These are phyloP conservation scores for Trichogramma evanescens DNA, from an alignment of 2,888 invertebrate genomes.

Conservation along the genomic window DNA sequence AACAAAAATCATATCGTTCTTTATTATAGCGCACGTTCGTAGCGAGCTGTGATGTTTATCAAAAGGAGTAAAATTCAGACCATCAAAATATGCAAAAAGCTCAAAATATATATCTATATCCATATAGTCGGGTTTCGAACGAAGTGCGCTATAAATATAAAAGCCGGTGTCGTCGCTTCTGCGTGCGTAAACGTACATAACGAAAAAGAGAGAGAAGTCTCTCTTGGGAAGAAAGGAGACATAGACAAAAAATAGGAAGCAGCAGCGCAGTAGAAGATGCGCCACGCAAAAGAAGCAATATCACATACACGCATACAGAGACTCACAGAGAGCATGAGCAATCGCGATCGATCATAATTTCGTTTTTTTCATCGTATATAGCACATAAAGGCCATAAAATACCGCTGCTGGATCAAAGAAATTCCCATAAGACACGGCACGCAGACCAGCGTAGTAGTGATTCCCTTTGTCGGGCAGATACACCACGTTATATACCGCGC, in stretches of 20 bases:
- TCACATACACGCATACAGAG: no score
- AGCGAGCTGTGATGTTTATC: no score
- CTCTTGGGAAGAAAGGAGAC: background rate
- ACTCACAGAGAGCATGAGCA: background rate
- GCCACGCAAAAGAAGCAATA: slow-evolving; percentile 1
- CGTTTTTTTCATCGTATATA: slow-evolving; percentile 14
- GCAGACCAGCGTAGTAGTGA: background rate
- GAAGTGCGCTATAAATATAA: slow-evolving; percentile 14
- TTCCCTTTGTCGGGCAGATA: slow-evolving; percentile 29
- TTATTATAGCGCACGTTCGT: no score
- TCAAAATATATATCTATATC: no score
- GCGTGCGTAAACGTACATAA: no score
- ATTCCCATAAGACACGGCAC: slow-evolving; percentile 5
- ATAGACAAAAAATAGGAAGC: background rate
- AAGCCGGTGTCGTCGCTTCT: background rate
- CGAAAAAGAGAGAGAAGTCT: background rate
- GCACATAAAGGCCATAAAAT: no score
- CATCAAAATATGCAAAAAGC: no score
- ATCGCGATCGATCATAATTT: slow-evolving; percentile 25
- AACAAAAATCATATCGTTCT: no score
- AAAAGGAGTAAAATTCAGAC: no score
- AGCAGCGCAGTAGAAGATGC: background rate
- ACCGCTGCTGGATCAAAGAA: slow-evolving; percentile 16
- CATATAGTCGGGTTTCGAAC: no score
- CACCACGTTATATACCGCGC: background rate